Percentiles rank a stretch among this genome's conserved stretches.
These are phyloP conservation scores for Phalanger gymnotis DNA, from an alignment of 2,797 vertebrate species.

Conservation along the genomic window DNA sequence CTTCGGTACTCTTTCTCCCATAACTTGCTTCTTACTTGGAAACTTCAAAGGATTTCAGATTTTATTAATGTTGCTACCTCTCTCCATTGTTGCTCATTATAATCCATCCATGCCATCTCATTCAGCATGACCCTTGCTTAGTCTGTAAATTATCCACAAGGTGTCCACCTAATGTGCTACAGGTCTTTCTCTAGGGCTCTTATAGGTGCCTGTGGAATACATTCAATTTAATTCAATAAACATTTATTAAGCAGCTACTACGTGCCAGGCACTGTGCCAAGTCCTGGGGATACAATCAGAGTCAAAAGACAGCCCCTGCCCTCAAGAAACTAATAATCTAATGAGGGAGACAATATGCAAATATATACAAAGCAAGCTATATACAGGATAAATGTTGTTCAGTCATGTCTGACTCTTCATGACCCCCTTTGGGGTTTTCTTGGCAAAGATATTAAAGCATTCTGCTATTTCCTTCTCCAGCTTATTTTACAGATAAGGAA, in stretches of 20 bases:
- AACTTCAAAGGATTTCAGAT: background rate
- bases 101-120: background rate
- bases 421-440: background rate
- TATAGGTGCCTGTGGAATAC: background rate
- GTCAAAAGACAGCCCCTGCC: background rate
- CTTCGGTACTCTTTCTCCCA: background rate
- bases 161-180: background rate
- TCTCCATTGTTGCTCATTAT: background rate
- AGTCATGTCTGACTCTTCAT: background rate
- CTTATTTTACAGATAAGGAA: background rate
- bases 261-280: background rate
- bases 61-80: background rate
- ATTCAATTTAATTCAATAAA: background rate
- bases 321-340: background rate
- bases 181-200: background rate
- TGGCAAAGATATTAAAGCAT: background rate
- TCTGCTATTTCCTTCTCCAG: background rate
- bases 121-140: background rate
- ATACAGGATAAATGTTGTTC: background rate
- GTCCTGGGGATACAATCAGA: background rate
- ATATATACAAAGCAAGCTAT: too few relatives aligned
- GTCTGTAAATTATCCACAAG: background rate
- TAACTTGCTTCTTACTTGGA: background rate
- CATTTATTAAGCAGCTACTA: background rate
- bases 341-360: background rate